A percentile compares a stretch with the other conserved stretches of the same genome.
phyloP scores from a whole-genome alignment of 2,113 vertebrate species.

The Xyliphius kryptos region DNA sequence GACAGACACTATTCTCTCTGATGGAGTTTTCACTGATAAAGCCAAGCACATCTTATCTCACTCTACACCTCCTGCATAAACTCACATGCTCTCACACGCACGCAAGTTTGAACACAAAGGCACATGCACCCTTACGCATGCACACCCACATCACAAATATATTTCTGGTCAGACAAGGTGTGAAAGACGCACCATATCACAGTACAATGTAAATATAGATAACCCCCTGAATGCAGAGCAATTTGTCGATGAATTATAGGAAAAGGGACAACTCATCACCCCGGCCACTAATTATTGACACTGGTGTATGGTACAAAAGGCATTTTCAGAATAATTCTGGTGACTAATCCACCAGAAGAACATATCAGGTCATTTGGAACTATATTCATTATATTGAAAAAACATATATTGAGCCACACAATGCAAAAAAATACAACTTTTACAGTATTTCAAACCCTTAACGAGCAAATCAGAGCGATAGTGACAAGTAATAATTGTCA shows the following conservation, averaged over 20 bases:
- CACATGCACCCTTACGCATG: constrained; percentile 1
- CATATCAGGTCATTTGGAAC: too few relatives aligned
- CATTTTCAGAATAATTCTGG: background rate
- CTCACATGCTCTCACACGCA: constrained; percentile 20
- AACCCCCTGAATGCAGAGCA: constrained; percentile 37
- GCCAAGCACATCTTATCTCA: constrained; percentile 33
- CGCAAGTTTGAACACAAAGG: background rate
- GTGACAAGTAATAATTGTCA: too few relatives aligned
- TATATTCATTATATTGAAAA: too few relatives aligned
- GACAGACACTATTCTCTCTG: constrained; percentile 22
- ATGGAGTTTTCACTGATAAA: constrained; percentile 38
- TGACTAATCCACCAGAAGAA: too few relatives aligned
- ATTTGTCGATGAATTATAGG: constrained; percentile 33
- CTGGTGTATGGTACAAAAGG: too few relatives aligned
- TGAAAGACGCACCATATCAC: constrained; percentile 20
- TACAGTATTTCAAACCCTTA: too few relatives aligned
- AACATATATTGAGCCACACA: too few relatives aligned
- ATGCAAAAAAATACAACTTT: too few relatives aligned
- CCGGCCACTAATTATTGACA: background rate
- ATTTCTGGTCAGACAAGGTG: constrained; percentile 5
- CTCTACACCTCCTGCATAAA: constrained; percentile 18
- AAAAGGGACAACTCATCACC: constrained; percentile 10
- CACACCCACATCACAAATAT: background rate
- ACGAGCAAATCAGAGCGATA: too few relatives aligned
- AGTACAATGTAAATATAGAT: constrained; percentile 26